These are phyloP conservation scores for Stegostoma tigrinum DNA, from an alignment of 2,113 vertebrate species.

Conservation along the genomic window DNA sequence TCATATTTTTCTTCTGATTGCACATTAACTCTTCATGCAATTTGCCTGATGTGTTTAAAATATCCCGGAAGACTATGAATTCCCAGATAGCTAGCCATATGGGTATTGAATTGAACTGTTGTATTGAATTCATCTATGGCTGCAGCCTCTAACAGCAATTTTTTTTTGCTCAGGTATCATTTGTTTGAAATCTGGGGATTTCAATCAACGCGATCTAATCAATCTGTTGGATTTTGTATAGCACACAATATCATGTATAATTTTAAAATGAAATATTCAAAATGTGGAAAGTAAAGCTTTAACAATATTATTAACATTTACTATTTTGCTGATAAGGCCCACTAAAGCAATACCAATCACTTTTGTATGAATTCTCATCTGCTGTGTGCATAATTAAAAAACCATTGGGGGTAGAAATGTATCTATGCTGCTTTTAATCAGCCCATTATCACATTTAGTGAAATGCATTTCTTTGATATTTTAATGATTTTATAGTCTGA, in stretches of 20 bases:
- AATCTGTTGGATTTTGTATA: background rate
- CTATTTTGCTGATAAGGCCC: background rate
- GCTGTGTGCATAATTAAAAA: background rate
- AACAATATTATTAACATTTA: background rate
- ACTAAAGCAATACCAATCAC: background rate
- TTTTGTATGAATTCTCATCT: background rate
- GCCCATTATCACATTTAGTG: background rate
- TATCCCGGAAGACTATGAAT: background rate
- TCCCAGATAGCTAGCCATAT: conserved; percentile 40
- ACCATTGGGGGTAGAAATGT: background rate
- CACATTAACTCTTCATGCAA: background rate
- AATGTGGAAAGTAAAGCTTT: background rate
- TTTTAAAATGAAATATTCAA: background rate
- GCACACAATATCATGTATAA: background rate
- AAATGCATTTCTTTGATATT: background rate
- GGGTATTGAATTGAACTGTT: background rate
- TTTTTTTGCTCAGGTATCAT: conserved; percentile 17
- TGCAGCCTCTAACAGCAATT: conserved; percentile 7
- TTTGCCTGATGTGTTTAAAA: background rate
- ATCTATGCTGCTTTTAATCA: conserved; percentile 20
- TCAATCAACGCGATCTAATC: background rate
- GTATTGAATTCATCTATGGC: background rate
- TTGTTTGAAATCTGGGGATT: background rate
- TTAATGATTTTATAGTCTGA: background rate
- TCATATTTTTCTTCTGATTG: background rate